Base-by-base conservation (phyloP, 2,888 invertebrate genomes). In the Ypsolopha sequella region DNA sequence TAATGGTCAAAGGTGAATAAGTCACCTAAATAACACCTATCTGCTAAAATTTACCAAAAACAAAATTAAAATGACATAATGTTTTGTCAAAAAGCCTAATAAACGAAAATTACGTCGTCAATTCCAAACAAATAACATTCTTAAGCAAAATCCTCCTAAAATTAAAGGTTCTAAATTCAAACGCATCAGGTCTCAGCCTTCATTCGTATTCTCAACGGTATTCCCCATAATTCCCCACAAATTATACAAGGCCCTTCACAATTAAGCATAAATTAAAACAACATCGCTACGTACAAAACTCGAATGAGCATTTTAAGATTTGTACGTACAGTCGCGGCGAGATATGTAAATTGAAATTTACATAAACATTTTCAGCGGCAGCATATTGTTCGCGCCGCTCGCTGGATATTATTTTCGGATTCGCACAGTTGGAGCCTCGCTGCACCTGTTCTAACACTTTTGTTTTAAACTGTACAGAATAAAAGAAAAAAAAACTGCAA, bases 261-360 rank as follows among this genome's bases (percentile, higher is more conserved):
- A 38, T 46, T 34, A 13, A 6, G 36, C 11, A 49, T 14, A 41
- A 50, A 11, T 50, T 50, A 50, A 41, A 43, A 50, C 43, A 50
- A 36, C 43, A 50, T 43, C 14, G 14, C 34, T 44, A 7, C 9
- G 14, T 43, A 9, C 14, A 43, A 43, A 14, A n/a, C 47, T 47
- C 47, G 41, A 36, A 48, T 33, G 48, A 43, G 52, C 41, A 52
- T 49, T 53, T 55, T 52, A 55, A 56, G 56, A 56, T 57, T 56
- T 55, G 57, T 53, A 56, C 24, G 24, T 24, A 3, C 60, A 61
- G 58, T 58, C 58, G 57, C 54, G 54, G 54, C 36, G 36, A 52
- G 52, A 50, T 62, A 64, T 67, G 69, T 65, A 68, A 67, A 73
- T 69, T 64, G 60, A 58, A 56, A 74, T 76, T 76, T 72, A 68